Evolutionary conservation across 2,113 vertebrate species (phyloP), one percentile per base, ranked within the genome.

Genomic region (Falcunculus frontatus): DNA sequence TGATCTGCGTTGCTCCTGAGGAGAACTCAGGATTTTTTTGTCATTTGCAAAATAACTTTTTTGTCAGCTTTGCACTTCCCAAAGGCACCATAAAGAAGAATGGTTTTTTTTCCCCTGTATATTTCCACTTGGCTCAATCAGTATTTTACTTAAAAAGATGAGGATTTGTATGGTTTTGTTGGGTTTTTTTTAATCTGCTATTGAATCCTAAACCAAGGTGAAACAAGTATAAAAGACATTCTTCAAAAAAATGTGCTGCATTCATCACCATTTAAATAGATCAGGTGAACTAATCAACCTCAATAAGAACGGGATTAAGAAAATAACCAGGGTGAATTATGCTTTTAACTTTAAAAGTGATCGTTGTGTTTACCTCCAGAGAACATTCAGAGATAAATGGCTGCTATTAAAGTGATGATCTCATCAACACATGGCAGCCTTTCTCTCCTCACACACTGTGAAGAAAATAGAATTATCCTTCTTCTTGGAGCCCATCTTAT

Each of bases 371-470:
- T 96, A 94, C 72, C 88, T 94, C 84, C 72, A 90, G 78, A 90
- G 72, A 89, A 50, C 70, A 77, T 50, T 92, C 53, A 35, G 86
- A 93, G 88, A 95, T 88, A 93, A 97, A 97, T 27, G 63, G 50
- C 78, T 89, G 68, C 90, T 96, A 78, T 94, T 96, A 94, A 95
- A 97, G 69, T 22, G 57, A 88, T 89, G 93, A 91, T 93, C 86
- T 95, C 94, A 93, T 91, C 88, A 93, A 79, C 83, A 73, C 69
- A 81, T 33, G 46, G 81, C 91, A 95, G 77, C 62, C 75, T 88
- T 81, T 91, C 75, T 86, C 44, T 89, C 60, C 64, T 76, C 67
- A 70, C 65, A 80, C 27, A 29, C 75, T 47, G 30, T 26, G 64
- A 95, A 81, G 87, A 90, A 96, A 96, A 97, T 18, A 92, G 72